These are phyloP conservation scores for Casuarius casuarius DNA, from an alignment of 2,113 vertebrate species.

Conservation along the genomic window DNA sequence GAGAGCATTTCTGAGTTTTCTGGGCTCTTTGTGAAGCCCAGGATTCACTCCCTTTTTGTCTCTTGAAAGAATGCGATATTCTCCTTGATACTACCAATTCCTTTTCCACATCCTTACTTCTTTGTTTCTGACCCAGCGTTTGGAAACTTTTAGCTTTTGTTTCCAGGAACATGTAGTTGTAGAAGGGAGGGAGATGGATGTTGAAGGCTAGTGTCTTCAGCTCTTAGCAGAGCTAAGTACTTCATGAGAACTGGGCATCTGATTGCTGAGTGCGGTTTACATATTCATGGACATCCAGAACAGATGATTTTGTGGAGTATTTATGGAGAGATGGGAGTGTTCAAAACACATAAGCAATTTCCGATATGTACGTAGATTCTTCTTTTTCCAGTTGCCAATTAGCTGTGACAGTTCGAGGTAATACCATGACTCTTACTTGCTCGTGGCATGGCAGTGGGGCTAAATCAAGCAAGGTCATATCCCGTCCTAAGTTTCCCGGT, in stretches of 20 bases:
- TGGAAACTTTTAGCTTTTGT: neutral
- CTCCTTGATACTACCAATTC: neutral
- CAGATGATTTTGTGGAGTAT: neutral
- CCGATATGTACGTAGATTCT: neutral
- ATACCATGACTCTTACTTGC: neutral
- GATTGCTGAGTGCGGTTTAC: neutral
- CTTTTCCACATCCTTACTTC: neutral
- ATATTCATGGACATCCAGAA: neutral
- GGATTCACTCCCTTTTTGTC: neutral
- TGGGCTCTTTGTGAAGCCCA: neutral
- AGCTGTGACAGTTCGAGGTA: neutral
- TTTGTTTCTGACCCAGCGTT: neutral
- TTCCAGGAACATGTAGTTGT: neutral
- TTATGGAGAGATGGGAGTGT: neutral
- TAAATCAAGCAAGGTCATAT: neutral
- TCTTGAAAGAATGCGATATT: neutral
- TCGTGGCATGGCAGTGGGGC: neutral
- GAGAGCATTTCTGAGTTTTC: neutral
- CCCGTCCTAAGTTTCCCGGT: neutral
- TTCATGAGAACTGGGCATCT: neutral
- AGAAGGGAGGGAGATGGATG: neutral
- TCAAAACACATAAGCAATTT: neutral
- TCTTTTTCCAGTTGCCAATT: neutral
- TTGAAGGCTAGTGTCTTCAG: neutral
- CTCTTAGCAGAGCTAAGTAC: neutral